Percentiles rank a stretch among this genome's conserved stretches.
phyloP scores from a whole-genome alignment of 2,888 invertebrate species.

The Dasysyrphus tricinctus region DNA sequence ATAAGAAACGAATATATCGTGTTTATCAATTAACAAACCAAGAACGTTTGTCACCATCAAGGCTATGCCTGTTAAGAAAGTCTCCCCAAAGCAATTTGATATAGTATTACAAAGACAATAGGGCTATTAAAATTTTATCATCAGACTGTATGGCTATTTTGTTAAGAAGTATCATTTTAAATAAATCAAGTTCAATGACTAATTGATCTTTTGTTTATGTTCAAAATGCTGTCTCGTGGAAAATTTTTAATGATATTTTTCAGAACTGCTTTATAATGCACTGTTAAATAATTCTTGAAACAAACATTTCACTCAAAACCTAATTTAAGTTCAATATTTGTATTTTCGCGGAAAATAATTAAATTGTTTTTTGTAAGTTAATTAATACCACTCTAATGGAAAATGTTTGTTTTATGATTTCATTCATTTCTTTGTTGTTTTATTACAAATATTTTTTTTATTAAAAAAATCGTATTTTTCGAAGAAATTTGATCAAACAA shows the following conservation, averaged over 20 bases:
- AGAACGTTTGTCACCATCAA: constrained; percentile 15
- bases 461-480: background rate
- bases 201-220: constrained; percentile 33
- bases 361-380: background rate
- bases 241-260: background rate
- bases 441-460: background rate
- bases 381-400: background rate
- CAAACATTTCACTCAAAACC: background rate
- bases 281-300: background rate
- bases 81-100: background rate
- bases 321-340: background rate
- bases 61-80: background rate
- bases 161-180: background rate
- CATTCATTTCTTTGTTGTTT: background rate
- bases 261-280: background rate
- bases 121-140: constrained; percentile 4
- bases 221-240: background rate
- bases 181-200: constrained; percentile 15
- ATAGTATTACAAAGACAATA: background rate
- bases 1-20: constrained; percentile 25
- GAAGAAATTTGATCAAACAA: background rate
- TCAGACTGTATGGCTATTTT: background rate
- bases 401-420: background rate
- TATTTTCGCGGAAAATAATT: background rate
- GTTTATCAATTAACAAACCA: background rate